Conservation (phyloP, 2,888 invertebrate species). For the Eupithecia insigniata region DNA sequence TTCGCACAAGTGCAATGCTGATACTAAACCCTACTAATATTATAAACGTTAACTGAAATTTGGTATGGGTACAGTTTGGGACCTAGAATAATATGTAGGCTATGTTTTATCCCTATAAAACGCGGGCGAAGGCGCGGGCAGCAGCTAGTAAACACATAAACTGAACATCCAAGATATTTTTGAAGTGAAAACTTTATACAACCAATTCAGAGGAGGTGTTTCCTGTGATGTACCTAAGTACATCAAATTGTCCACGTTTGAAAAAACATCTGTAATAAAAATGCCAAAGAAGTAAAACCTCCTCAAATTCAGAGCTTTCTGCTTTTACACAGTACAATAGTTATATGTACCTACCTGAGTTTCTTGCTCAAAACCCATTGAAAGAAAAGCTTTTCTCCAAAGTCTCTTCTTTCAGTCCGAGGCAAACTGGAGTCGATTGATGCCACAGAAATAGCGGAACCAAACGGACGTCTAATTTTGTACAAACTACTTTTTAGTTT, state of each 20-base stretch:
- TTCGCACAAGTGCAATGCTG: too few relatives aligned
- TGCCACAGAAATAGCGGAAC: slow-evolving; percentile 71
- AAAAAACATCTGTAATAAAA: not conserved
- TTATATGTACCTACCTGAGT: not conserved
- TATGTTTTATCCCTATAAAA: too few relatives aligned
- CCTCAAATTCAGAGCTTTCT: not conserved
- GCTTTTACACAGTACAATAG: not conserved
- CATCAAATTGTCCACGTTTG: not conserved
- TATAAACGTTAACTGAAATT: too few relatives aligned
- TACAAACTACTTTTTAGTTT: slow-evolving; percentile 54
- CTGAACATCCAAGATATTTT: not conserved
- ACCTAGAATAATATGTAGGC: too few relatives aligned
- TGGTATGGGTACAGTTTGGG: too few relatives aligned
- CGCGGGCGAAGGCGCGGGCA: too few relatives aligned
- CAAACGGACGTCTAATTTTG: slow-evolving; percentile 70
- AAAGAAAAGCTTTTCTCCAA: slow-evolving; percentile 35
- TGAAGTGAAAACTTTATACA: not conserved
- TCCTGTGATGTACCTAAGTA: too few relatives aligned
- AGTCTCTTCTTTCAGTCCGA: slow-evolving; percentile 51
- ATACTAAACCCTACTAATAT: too few relatives aligned
- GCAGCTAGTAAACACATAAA: too few relatives aligned
- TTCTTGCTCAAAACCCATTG: slow-evolving; percentile 36
- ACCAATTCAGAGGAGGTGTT: not conserved
- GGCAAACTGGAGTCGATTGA: slow-evolving; percentile 68
- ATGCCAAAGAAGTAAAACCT: not conserved